Conservation (phyloP, 2,888 invertebrate genomes). For the Blastobasis lacticolella region DNA sequence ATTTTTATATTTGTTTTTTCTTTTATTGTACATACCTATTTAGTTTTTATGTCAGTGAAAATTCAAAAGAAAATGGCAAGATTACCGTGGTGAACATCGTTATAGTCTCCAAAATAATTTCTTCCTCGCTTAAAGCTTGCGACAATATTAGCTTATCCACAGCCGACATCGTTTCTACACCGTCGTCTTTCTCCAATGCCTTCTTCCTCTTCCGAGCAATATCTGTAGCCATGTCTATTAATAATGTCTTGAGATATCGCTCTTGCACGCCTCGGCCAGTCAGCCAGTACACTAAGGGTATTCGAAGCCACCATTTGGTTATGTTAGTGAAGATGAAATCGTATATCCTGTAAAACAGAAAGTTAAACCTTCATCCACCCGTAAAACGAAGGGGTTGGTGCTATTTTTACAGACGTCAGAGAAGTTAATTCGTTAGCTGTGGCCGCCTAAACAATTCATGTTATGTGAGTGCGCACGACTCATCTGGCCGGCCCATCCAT, state of each 20-base stretch:
- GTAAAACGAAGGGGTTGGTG: background rate
- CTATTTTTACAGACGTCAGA: too few species aligned
- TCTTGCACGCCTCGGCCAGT: constrained; percentile 29
- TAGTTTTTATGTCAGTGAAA: too few species aligned
- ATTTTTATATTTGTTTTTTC: too few species aligned
- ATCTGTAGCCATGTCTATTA: constrained; percentile 33
- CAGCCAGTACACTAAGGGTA: constrained; percentile 42
- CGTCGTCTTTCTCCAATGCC: constrained; percentile 16
- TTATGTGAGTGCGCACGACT: too few species aligned
- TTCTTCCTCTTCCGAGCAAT: constrained; percentile 32
- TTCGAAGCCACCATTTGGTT: constrained; percentile 53
- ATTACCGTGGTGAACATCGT: constrained; percentile 51
- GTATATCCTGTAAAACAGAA: constrained; percentile 33
- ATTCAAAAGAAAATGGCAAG: too few species aligned
- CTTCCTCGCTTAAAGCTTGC: constrained; percentile 34
- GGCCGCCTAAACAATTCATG: too few species aligned
- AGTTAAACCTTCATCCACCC: background rate
- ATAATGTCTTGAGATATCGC: constrained; percentile 18
- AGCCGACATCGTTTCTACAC: constrained; percentile 26
- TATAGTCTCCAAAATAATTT: constrained; percentile 40
- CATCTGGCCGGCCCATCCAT: too few species aligned
- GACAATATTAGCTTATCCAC: constrained; percentile 45
- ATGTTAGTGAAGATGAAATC: constrained; percentile 39
- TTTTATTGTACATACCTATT: too few species aligned
- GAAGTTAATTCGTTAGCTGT: too few species aligned